Evolutionary conservation across 2,113 vertebrate genomes (phyloP), one percentile per base, ranked within the genome.

Genomic region (Gorsachius goisagi): DNA sequence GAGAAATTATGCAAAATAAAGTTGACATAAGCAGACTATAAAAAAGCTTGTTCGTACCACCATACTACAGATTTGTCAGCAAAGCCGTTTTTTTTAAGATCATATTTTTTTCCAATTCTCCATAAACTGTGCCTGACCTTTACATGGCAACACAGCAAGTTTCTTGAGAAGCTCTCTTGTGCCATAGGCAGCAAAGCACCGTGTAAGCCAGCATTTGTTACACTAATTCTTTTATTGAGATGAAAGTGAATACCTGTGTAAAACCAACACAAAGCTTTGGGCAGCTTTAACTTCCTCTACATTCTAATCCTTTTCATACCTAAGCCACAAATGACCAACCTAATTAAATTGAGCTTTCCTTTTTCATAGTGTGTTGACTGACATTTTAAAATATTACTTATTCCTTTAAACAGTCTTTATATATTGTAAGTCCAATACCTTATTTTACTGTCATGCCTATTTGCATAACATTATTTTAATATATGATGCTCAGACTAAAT

Each of bases 341-440:
- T 96, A 93, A 96, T 97, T 97, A 96, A 96, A 96, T 2, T 82
- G 85, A 96, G 88, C 87, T 88, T 91, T 86, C 62, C 92, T 81
- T 95, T 92, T 93, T 77, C 90, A 44, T 62, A 59, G 76, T 74
- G 28, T 91, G 32, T 79, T 93, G 89, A 82, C 75, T 95, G 94
- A 75, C 95, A 93, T 93, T 93, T 96, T 79, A 85, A 93, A 95
- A 91, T 95, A 90, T 67, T 90, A 66, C 79, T 86, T 91, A 89
- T 41, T 95, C 56, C 50, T 92, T 92, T 93, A 78, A 94, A 84
- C 60, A 87, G 53, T 67, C 47, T 93, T 94, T 44, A 44, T 44
- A 44, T 44, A 41, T 41, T 41, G 12, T 41, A 44, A 95, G 79
- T 93, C 88, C 82, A 93, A 96, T 92, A 71, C 78, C 88, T 59